Percentiles rank a stretch among this genome's conserved stretches.
These are phyloP conservation scores for Bujurquina vittata DNA, from an alignment of 2,113 vertebrate genomes.

Conservation along the genomic window DNA sequence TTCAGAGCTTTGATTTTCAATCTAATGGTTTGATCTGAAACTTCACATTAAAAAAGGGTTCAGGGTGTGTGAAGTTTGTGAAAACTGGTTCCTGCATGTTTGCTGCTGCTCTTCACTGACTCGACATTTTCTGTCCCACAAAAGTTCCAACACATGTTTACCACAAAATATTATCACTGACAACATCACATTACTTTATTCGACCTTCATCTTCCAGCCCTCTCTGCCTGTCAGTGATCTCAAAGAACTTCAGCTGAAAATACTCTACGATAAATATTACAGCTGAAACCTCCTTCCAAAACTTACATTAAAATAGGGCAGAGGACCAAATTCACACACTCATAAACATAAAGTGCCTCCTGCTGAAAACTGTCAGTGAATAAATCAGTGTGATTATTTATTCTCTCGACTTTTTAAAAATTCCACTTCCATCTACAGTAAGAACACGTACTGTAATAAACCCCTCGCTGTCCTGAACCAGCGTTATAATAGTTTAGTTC, in stretches of 20 bases:
- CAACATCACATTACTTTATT: not conserved
- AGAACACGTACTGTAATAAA: too few relatives aligned
- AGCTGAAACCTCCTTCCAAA: too few relatives aligned
- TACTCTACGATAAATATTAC: too few relatives aligned
- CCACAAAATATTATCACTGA: not conserved
- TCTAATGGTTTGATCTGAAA: not conserved
- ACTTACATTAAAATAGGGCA: too few relatives aligned
- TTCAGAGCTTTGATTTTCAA: too few relatives aligned
- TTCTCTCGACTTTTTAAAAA: not conserved
- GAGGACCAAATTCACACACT: too few relatives aligned
- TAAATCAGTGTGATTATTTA: not conserved
- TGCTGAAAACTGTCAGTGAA: not conserved
- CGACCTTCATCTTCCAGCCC: not conserved
- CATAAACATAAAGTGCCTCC: not conserved
- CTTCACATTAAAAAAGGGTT: fast-evolving
- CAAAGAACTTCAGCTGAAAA: too few relatives aligned
- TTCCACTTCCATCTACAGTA: fast-evolving
- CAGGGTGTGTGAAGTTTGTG: too few relatives aligned
- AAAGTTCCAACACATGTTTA: not conserved
- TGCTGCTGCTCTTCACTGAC: not conserved
- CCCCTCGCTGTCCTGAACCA: not conserved
- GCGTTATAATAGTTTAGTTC: too few relatives aligned
- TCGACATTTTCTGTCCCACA: not conserved
- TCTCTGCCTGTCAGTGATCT: too few relatives aligned
- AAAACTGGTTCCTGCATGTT: not conserved